A percentile compares a stretch with the other conserved stretches of the same genome.
Evolutionary conservation across 2,113 vertebrate genomes (phyloP).

Genomic region (Nothoprocta pentlandii): DNA sequence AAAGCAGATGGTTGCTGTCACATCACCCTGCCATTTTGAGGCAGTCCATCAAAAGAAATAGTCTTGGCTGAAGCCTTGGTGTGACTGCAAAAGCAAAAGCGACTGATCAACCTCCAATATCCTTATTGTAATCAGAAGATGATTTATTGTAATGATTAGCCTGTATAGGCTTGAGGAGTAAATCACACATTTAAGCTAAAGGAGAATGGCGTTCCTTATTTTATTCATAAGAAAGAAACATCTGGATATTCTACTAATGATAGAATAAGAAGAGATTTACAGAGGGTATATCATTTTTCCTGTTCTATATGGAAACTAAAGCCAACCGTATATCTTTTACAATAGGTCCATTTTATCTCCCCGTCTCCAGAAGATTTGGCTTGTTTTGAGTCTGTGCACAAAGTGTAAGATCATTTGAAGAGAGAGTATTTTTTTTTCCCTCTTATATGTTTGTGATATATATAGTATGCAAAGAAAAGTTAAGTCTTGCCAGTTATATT

Average conservation of each 20-base stretch:
- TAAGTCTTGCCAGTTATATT: neutral
- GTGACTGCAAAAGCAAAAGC: neutral
- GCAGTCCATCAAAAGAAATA: neutral
- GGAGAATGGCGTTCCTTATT: neutral
- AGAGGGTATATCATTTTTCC: fast-evolving
- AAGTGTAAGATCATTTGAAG: neutral
- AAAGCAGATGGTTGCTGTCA: neutral
- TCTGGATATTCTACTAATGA: neutral
- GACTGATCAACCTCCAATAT: neutral
- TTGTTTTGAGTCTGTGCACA: neutral
- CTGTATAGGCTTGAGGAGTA: neutral
- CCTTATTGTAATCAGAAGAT: neutral
- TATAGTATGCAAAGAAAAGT: neutral
- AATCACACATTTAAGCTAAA: neutral
- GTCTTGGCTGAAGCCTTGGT: neutral
- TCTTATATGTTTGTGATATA: neutral
- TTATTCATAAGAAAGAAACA: neutral
- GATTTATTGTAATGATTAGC: neutral
- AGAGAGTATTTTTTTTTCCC: neutral
- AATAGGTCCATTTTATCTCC: neutral
- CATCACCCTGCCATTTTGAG: neutral
- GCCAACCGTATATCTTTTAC: neutral
- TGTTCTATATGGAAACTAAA: neutral
- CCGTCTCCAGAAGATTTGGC: neutral
- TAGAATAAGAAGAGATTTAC: neutral